These are phyloP conservation scores for Orthonevra nobilis DNA, from an alignment of 2,888 invertebrate genomes.

Conservation along the genomic window DNA sequence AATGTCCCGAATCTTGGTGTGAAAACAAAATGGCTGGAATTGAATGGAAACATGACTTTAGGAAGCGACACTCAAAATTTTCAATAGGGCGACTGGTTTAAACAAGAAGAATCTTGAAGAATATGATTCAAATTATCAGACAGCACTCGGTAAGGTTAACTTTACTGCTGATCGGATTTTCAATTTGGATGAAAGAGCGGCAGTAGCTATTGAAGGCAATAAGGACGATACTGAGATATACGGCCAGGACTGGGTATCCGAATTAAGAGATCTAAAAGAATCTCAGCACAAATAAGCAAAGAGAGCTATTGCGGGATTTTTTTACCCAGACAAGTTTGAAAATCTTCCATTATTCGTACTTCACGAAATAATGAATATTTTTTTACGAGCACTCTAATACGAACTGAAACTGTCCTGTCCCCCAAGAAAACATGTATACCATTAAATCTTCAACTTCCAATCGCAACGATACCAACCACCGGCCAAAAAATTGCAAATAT, in stretches of 20 bases:
- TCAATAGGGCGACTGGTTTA: constrained; percentile 62
- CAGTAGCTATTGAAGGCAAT: too few relatives aligned
- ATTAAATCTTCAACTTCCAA: background rate
- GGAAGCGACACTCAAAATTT: constrained; percentile 62
- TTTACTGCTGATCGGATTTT: constrained; percentile 60
- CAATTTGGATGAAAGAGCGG: constrained; percentile 71
- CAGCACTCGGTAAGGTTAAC: constrained; percentile 55
- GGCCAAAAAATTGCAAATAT: background rate
- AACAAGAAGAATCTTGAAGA: constrained; percentile 60
- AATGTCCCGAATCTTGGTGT: constrained; percentile 40
- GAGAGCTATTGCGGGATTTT: background rate
- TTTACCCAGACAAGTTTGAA: background rate
- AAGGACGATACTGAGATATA: too few relatives aligned
- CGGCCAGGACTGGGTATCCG: background rate
- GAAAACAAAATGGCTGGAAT: constrained; percentile 54
- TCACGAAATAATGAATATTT: background rate
- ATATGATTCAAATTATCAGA: constrained; percentile 66
- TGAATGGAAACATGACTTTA: constrained; percentile 66
- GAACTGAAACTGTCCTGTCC: background rate
- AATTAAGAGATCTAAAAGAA: background rate
- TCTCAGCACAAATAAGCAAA: background rate
- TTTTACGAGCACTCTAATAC: background rate
- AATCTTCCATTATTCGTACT: background rate
- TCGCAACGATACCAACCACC: background rate
- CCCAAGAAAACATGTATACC: background rate